These are phyloP conservation scores for Pluvianellus socialis DNA, from an alignment of 2,113 vertebrate species.

Conservation along the genomic window DNA sequence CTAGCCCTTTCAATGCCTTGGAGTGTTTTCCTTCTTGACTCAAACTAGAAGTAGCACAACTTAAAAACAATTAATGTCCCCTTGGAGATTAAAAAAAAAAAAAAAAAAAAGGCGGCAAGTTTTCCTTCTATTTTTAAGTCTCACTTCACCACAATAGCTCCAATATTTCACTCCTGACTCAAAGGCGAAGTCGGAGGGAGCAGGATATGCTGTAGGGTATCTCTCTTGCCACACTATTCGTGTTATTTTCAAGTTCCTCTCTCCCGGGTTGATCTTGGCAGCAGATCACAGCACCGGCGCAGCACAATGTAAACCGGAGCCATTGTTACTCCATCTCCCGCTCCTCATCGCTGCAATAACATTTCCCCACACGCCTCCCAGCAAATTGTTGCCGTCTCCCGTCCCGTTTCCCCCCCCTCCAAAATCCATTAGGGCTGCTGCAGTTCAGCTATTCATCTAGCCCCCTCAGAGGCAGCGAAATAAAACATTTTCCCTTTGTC, in stretches of 20 bases:
- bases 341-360: slow-evolving; percentile 53
- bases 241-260: slow-evolving; percentile 70
- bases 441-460: background rate
- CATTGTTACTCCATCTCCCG: slow-evolving; percentile 65
- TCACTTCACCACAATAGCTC: slow-evolving; percentile 39
- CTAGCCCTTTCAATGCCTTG: slow-evolving; percentile 5
- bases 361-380: slow-evolving; percentile 41
- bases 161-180: slow-evolving; percentile 56
- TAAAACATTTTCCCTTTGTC: background rate
- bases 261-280: slow-evolving; percentile 71
- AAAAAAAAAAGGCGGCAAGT: background rate
- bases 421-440: slow-evolving; percentile 18
- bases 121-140: slow-evolving; percentile 51
- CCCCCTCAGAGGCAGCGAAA: background rate
- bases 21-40: slow-evolving; percentile 31
- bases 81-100: background rate
- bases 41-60: slow-evolving; percentile 2
- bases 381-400: slow-evolving; percentile 19
- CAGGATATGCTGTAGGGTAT: slow-evolving; percentile 71
- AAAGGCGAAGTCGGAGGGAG: slow-evolving; percentile 38
- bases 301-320: slow-evolving; percentile 62
- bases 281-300: slow-evolving; percentile 24
- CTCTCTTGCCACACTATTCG: slow-evolving; percentile 62
- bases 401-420: background rate
- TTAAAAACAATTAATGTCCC: background rate